Evolutionary conservation across 1,140 invertebrate species (phyloP).

Genomic region (Thalassaphorura encarpata): DNA sequence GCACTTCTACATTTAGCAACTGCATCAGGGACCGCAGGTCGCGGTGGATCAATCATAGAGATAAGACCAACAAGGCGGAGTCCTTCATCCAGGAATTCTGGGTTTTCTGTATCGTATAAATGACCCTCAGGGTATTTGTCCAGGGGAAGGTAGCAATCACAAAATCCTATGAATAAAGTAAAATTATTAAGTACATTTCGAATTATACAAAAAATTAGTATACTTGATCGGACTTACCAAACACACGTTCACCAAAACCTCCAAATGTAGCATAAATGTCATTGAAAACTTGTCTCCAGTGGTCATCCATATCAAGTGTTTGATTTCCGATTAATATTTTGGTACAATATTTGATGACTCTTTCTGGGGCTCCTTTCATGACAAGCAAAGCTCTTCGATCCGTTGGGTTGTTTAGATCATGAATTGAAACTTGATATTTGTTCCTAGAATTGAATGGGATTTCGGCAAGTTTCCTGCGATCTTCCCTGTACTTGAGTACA

Average conservation of each 20-base stretch:
- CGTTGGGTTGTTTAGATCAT: conserved; percentile 46
- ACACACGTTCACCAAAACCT: conserved; percentile 71
- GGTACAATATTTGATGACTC: conserved; percentile 65
- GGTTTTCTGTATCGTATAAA: conserved; percentile 45
- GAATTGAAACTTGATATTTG: conserved; percentile 70
- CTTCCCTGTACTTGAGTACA: conserved; percentile 46
- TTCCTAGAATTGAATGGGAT: conserved; percentile 78
- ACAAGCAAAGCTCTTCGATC: conserved; percentile 25
- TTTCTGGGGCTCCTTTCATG: conserved; percentile 69
- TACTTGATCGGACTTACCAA: conserved; percentile 41
- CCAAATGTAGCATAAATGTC: conserved; percentile 67
- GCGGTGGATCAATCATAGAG: conserved; percentile 58
- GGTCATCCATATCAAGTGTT: conserved; percentile 48
- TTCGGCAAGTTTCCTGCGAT: conserved; percentile 65
- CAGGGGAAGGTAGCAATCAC: conserved; percentile 43
- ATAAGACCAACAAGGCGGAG: conserved; percentile 54
- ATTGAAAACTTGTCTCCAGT: conserved; percentile 53
- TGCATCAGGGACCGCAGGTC: conserved; percentile 49
- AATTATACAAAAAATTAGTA: background rate
- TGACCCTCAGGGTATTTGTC: conserved; percentile 45
- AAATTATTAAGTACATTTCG: background rate
- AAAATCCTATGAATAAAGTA: conserved; percentile 41
- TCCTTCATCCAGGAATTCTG: conserved; percentile 50
- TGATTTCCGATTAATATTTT: conserved; percentile 58
- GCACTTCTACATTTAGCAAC: conserved; percentile 56